These are phyloP conservation scores for Sternarchorhynchus goeldii DNA, from an alignment of 2,797 vertebrate genomes.

Conservation along the genomic window DNA sequence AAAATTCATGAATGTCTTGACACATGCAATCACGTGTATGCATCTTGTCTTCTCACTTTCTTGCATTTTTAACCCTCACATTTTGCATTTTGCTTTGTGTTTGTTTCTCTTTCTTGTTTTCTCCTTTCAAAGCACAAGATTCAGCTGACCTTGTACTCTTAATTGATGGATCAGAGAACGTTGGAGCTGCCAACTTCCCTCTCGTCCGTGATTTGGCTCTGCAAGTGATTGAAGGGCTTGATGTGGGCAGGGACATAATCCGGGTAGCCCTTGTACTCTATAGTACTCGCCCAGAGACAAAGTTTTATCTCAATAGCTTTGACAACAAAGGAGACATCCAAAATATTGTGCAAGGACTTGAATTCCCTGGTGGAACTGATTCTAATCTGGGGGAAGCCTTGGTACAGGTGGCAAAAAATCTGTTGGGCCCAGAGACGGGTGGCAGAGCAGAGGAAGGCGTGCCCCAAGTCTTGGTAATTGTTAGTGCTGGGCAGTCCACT, in stretches of 20 bases:
- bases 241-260: conserved; percentile 85
- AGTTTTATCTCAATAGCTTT: conserved; percentile 89
- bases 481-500: conserved; percentile 88
- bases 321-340: conserved; percentile 82
- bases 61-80: conserved; percentile 88
- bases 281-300: conserved; percentile 79
- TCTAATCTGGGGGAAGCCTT: conserved; percentile 90
- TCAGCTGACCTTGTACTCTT: conserved; percentile 98
- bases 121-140: conserved; percentile 83
- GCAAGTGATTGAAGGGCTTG: conserved; percentile 89
- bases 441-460: conserved; percentile 90
- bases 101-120: conserved; percentile 73
- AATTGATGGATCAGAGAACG: conserved; percentile 98
- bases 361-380: conserved; percentile 80
- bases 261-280: conserved; percentile 91
- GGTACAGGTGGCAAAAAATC: conserved; percentile 83
- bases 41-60: conserved; percentile 74
- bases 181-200: conserved; percentile 91
- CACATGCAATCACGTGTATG: conserved; percentile 77
- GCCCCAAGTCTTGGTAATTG: conserved; percentile 88
- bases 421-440: conserved; percentile 84
- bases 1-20: conserved; percentile 84
- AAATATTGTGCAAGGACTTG: conserved; percentile 84
- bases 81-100: conserved; percentile 82
- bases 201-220: conserved; percentile 88